Evolutionary conservation across 2,888 invertebrate genomes (phyloP), one percentile per base, ranked within the genome.

Genomic region (Cryptocephalus moraei): DNA sequence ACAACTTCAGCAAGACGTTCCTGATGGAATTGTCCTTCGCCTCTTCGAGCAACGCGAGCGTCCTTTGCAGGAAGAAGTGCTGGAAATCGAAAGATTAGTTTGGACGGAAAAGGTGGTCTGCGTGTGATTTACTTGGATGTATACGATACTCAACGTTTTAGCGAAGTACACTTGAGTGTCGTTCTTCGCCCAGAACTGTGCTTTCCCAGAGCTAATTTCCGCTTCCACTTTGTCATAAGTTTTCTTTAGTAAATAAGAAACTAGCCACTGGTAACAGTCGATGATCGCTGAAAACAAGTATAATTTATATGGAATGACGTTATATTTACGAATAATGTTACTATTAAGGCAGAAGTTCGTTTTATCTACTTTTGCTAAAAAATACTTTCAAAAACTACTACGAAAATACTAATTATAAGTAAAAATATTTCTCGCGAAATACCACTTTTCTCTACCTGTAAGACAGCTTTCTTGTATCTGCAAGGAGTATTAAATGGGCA

Each of bases 101-200:
- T 22, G 22, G 6, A 4, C 22, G 22, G 6, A 22, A 22, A 6
- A 22, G 2, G 22, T 22, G 2, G 3, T 4, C 3, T 22, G 22
- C 22, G 22, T 22, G 6, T 22, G 22, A 2, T 22, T 59, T 68
- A 90, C 90, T 79, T 93, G 88, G 44, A 81, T 86, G 67, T 86
- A 96, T 12, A 85, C 83, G 9, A 91, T 70, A 0, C 90, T 80
- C 2, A 95, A 73, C 8, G 82, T 81, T 50, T 85, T 80, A 1
- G 89, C 89, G 59, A 81, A 81, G 66, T 84, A 93, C 0, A 89
- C 80, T 74, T 96, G 95, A 43, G 84, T 82, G 54, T 93, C 81
- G 69, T 93, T 93, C 66, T 84, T 84, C 0, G 84, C 82, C 22
- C 79, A 76, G 66, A 94, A 92, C 13, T 76, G 70, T 66, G 80